Conservation (phyloP, 92 coral and sea anemone genomes). For the Plumapathes pennacea region DNA sequence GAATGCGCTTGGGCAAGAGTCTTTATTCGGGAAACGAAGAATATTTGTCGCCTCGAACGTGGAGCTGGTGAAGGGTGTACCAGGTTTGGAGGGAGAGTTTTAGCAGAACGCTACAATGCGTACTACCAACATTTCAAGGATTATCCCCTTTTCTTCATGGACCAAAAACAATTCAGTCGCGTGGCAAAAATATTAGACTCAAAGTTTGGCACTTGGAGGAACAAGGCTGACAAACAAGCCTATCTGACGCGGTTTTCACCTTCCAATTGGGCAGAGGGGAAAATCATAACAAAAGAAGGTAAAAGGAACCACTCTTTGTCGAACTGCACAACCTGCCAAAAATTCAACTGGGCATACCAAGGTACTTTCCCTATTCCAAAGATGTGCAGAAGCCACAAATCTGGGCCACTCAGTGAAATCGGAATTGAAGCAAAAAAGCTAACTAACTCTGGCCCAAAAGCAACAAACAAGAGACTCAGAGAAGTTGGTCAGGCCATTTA, state of each 20-base stretch:
- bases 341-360: slow-evolving; percentile 9
- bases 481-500: slow-evolving; percentile 17
- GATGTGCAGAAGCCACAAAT: not conserved
- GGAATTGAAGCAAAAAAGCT: not conserved
- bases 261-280: slow-evolving; percentile 8
- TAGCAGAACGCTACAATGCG: slow-evolving; percentile 9
- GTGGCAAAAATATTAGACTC: slow-evolving; percentile 10
- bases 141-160: slow-evolving; percentile 12
- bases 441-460: not conserved
- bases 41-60: slow-evolving; percentile 1
- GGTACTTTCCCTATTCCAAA: slow-evolving; percentile 18
- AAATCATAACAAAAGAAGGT: slow-evolving; percentile 16
- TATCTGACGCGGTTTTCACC: slow-evolving; percentile 3
- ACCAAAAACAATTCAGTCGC: slow-evolving; percentile 5
- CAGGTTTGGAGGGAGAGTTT: slow-evolving; percentile 9
- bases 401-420: slow-evolving; percentile 5
- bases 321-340: slow-evolving; percentile 20
- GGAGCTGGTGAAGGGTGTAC: slow-evolving; percentile 4
- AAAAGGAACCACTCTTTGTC: slow-evolving; percentile 14
- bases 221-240: slow-evolving; percentile 8
- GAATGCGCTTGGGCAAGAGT: slow-evolving; percentile 27
- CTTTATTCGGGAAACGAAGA: slow-evolving; percentile 2
- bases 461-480: slow-evolving; percentile 22
- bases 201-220: slow-evolving; percentile 11
- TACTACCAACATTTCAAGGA: slow-evolving; percentile 23